Base-by-base conservation (phyloP, 2,797 vertebrate genomes). In the Bucorvus abyssinicus region DNA sequence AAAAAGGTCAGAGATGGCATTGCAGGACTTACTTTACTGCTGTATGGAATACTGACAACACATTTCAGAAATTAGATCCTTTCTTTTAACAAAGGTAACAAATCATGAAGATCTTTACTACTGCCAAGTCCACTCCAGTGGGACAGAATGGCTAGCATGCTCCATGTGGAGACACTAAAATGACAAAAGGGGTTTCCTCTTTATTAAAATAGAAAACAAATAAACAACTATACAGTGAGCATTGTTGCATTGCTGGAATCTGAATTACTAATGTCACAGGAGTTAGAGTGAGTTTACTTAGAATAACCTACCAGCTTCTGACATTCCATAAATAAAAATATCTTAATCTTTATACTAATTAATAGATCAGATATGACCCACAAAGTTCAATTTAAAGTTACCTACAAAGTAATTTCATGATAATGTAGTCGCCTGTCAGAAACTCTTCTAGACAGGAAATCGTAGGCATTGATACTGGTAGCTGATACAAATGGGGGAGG, bases 61-160 rank as follows among this genome's bases (percentile, higher is more conserved):
- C 29, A 27, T 44, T 92, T 88, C 61, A 78, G 73, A 88, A 81
- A 68, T 53, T 27, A 53, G 29, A 64, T 64, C 20, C 23, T 77
- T 83, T 68, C 4, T 87, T 84, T 91, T 60, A 81, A 34, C 3
- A 49, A 64, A 75, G 17, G 14, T 67, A 63, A 36, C 4, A 83
- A 88, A 32, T 8, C n/a, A 27, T 71, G 56, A 81, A 73, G 57
- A 36, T 34, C 11, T 63, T 93, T 70, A 21, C 15, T 65, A 30
- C 32, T 82, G n/a, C 16, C 19, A 49, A 20, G 12, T 34, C 20
- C 14, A 29, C 10, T 47, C 27, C 2, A 10, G 7, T 38, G 24
- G 23, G 82, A 65, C 10, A 57, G 42, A 27, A 84, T 1, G 24
- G 7, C 5, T 27, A 65, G 23, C 0, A 0, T 14, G 17, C 3